Evolutionary conservation across 1,140 invertebrate species (phyloP).

Genomic region (Drosophila pruinosa): DNA sequence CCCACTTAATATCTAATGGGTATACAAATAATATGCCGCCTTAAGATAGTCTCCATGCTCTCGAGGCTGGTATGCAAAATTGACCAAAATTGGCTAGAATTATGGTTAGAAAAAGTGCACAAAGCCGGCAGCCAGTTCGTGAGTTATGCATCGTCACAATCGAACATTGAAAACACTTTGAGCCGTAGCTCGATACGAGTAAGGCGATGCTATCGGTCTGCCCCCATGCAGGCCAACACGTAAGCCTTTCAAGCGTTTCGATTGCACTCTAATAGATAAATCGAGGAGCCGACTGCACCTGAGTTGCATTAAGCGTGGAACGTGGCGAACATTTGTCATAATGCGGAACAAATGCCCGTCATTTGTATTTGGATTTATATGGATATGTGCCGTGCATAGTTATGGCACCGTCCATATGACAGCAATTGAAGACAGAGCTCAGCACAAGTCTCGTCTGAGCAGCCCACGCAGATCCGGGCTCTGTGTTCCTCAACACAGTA

Average conservation of each 20-base stretch:
- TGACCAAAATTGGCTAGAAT: constrained; percentile 61
- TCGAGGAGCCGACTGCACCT: constrained; percentile 50
- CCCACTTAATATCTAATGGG: not conserved
- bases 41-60: not conserved
- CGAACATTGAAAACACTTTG: constrained; percentile 41
- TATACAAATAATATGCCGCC: not conserved
- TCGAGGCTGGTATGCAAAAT: constrained; percentile 53
- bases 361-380: constrained; percentile 2
- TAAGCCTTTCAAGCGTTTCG: constrained; percentile 49
- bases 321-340: constrained; percentile 66
- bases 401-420: not conserved
- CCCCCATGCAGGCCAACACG: constrained; percentile 52
- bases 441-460: not conserved
- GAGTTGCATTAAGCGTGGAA: constrained; percentile 61
- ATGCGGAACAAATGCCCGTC: constrained; percentile 62
- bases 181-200: constrained; percentile 24
- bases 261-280: constrained; percentile 64
- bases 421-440: constrained; percentile 6
- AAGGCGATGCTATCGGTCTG: constrained; percentile 50
- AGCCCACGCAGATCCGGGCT: constrained; percentile 14
- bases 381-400: constrained; percentile 30
- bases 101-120: constrained; percentile 34
- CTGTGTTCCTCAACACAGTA: too few relatives aligned
- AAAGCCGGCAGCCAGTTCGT: constrained; percentile 59
- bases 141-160: constrained; percentile 47